Evolutionary conservation across 1,140 invertebrate species (phyloP), one percentile per base, ranked within the genome.

Genomic region (Drosophila tropicalis): DNA sequence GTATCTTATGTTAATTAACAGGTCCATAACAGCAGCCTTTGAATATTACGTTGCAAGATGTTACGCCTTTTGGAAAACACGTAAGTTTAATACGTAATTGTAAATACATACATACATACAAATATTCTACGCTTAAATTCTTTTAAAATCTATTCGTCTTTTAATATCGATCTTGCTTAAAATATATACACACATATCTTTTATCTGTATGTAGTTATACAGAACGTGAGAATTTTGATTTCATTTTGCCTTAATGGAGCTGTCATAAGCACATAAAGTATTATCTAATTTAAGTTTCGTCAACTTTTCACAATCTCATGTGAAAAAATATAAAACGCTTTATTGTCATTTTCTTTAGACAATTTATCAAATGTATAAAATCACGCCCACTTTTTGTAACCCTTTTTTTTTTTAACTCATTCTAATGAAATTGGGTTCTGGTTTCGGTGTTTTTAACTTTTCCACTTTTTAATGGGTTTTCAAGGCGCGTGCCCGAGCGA

Each of bases 401-500:
- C 65, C 79, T 63, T 68, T 81, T 39, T 68, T 22, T 12, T 39
- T 68, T 22, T 12, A 51, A 22, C 44, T 51, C 44, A 51, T 51
- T 22, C 44, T 17, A 47, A 3, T 9, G 44, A 22, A 51, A 51
- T 22, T 3, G 9, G 17, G 44, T 51, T 51, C 22, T 51, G 44
- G 44, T 51, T 51, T 51, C 44, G 44, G 44, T 51, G 44, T 51
- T 51, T 51, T 17, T 51, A 51, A 75, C 56, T 75, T 57, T 62
- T 15, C 9, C 40, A 22, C 22, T 77, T 76, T 73, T 77, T 71
- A 77, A 77, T 77, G 74, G 75, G 67, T 79, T 85, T 79, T 69
- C 54, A 82, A 74, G 85, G 86, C 84, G 85, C 84, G 85, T 84
- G 84, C 77, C 57, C 62, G 54, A 62, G 70, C 62, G 54, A 62